phyloP scores from a whole-genome alignment of 2,113 vertebrate species.

The Loxodonta africana region DNA sequence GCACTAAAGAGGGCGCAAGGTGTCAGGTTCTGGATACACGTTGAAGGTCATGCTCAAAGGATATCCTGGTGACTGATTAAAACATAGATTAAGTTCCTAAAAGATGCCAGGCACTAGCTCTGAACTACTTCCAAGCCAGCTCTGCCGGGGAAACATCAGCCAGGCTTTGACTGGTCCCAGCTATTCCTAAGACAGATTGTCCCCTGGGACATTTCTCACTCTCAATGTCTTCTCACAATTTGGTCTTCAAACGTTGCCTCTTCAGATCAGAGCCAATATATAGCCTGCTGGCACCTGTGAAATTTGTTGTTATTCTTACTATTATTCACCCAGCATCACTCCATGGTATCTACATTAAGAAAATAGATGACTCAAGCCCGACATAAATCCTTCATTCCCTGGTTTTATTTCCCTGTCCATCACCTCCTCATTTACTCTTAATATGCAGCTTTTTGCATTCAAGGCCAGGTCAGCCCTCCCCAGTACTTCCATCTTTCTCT shows the following conservation, averaged over 20 bases:
- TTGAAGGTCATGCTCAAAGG: conserved; percentile 50
- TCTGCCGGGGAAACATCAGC: conserved; percentile 63
- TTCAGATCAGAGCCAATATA: conserved; percentile 33
- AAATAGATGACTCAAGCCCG: conserved; percentile 65
- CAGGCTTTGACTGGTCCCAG: conserved; percentile 54
- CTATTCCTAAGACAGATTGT: conserved; percentile 72
- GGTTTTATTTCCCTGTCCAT: conserved; percentile 72
- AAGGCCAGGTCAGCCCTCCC: conserved; percentile 74
- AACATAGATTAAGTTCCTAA: conserved; percentile 66
- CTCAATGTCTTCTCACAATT: conserved; percentile 2
- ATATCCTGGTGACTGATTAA: conserved; percentile 69
- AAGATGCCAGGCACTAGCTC: conserved; percentile 50
- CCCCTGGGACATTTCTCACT: conserved; percentile 22
- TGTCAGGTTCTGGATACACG: conserved; percentile 10
- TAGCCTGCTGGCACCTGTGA: background rate
- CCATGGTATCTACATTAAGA: conserved; percentile 61
- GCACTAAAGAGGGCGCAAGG: conserved; percentile 12
- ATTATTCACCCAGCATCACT: conserved; percentile 69
- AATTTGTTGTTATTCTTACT: conserved; percentile 56
- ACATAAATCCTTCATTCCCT: conserved; percentile 77
- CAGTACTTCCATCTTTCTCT: conserved; percentile 53
- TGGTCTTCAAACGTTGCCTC: conserved; percentile 56
- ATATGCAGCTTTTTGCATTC: conserved; percentile 71
- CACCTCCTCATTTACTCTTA: conserved; percentile 75
- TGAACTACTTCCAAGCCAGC: conserved; percentile 63